phyloP scores from a whole-genome alignment of 2,797 vertebrate species.

The Crocidura indochinensis region DNA sequence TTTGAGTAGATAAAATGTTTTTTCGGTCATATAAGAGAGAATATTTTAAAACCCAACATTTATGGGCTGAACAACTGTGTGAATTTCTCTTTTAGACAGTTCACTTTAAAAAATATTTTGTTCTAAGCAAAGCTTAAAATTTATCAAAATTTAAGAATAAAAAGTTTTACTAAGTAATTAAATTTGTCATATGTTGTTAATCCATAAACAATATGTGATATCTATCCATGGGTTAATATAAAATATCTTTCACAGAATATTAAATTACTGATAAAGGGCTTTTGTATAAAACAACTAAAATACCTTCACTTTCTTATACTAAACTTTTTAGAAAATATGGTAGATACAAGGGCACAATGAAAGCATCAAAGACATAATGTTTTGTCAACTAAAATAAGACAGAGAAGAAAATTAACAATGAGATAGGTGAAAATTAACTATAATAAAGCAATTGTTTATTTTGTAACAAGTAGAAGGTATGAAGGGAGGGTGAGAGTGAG shows the following conservation, averaged over 20 bases:
- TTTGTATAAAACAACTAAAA: background rate
- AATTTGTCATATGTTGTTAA: constrained; percentile 12
- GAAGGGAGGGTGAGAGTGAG: background rate
- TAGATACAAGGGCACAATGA: background rate
- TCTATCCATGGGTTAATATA: background rate
- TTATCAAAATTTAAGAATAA: background rate
- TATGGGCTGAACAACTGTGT: background rate
- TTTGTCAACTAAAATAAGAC: background rate
- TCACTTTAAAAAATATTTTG: constrained; percentile 13
- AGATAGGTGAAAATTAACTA: background rate
- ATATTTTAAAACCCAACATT: constrained; percentile 3
- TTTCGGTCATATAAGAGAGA: background rate
- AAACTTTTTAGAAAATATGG: background rate
- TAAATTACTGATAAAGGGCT: background rate
- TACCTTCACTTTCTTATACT: background rate
- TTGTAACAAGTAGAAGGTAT: background rate
- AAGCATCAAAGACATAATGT: background rate
- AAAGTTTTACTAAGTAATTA: constrained; percentile 48
- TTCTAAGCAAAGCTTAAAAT: background rate
- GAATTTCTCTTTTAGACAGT: background rate
- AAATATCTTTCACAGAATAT: constrained; percentile 20
- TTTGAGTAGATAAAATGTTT: background rate
- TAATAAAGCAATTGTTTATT: background rate
- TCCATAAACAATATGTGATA: background rate
- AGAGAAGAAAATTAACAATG: background rate